Evolutionary conservation across 2,113 vertebrate genomes (phyloP).

Genomic region (Xenus cinereus): DNA sequence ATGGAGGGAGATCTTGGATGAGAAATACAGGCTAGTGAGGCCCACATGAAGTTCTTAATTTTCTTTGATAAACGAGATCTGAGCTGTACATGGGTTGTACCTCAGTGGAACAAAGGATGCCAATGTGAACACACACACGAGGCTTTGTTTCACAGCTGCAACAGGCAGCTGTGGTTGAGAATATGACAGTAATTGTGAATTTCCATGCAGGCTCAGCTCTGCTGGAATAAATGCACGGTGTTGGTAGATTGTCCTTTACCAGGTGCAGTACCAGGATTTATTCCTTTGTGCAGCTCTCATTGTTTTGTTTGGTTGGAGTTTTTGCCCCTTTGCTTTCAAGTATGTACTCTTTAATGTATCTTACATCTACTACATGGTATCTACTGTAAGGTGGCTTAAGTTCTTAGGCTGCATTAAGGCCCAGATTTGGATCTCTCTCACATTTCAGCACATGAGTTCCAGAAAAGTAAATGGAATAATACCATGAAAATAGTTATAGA

Average conservation of each 20-base stretch:
- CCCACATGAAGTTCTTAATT: neutral
- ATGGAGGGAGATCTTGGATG: neutral
- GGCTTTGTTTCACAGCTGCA: neutral
- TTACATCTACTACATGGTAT: neutral
- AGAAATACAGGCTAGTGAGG: neutral
- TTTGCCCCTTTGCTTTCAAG: neutral
- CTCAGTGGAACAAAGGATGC: neutral
- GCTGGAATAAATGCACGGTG: neutral
- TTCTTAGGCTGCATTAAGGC: neutral
- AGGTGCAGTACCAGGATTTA: neutral
- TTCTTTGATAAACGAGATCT: neutral
- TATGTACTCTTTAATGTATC: neutral
- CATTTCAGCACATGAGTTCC: neutral
- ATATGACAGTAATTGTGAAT: neutral
- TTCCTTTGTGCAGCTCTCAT: neutral
- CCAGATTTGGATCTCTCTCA: neutral
- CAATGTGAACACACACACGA: neutral
- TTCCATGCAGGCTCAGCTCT: neutral
- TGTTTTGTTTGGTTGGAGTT: neutral
- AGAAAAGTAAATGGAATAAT: slow-evolving; percentile 10
- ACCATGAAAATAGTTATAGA: neutral
- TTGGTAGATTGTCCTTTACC: neutral
- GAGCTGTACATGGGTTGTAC: neutral
- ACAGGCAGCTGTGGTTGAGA: neutral
- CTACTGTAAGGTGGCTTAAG: neutral